Base-by-base conservation (phyloP, 2,113 vertebrate species). In the Benitochromis conjunctus region DNA sequence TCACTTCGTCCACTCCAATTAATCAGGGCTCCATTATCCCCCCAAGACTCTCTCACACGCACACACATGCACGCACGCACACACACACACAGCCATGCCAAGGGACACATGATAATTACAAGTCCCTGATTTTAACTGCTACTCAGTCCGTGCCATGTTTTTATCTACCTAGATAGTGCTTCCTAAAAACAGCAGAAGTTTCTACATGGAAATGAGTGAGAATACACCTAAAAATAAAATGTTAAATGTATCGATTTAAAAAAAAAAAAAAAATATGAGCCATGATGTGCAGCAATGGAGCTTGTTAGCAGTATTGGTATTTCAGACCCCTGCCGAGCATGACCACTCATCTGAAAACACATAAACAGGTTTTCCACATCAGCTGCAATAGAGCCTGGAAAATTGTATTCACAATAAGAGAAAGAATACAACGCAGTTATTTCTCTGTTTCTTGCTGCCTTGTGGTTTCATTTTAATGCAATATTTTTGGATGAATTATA, bases 1-100 rank as follows among this genome's bases (percentile, higher is more conserved):
- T 91, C 88, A 90, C 89, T 93, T 91, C 3, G 69, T 92, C 84
- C 92, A 93, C 90, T 94, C 78, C 85, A 94, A 94, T 94, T 91
- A 95, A 87, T 82, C 82, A 66, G 54, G 26, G 51, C 82, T 89
- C 80, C 83, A 89, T 93, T 93, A 92, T 90, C 79, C 83, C 71
- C 84, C 14, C 46, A 51, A 76, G 46, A 76, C 69, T 1, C 71
- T 21, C 38, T 7, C 79, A 66, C 82, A 48, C 29, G 57, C 77
- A 62, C 41, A 43, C 21, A 14, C 56, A 43, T 66, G 82, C 76
- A 66, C 80, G 18, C 46, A 48, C 14, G 55, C 85, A 64, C 80
- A 62, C 60, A 80, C 48, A 66, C 31, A 24, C 18, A 81, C 7
- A 48, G 9, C 14, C 31, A 55, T 11, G 2, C 80, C 62, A 54